Base-by-base conservation (phyloP, 2,888 invertebrate genomes). In the Fissipunctia ypsillon region DNA sequence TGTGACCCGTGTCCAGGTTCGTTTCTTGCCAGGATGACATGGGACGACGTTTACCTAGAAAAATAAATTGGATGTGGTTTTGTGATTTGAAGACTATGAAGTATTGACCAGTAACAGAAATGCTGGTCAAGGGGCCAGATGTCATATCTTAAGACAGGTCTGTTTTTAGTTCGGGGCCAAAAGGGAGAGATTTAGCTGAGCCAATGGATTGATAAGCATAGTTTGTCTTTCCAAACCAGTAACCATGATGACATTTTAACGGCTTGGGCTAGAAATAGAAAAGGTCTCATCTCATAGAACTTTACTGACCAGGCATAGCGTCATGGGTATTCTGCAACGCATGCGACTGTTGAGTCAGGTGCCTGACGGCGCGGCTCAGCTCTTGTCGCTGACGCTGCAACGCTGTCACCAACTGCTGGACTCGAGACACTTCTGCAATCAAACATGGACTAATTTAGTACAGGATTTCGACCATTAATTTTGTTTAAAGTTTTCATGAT, bases 21-120 rank as follows among this genome's bases (percentile, higher is more conserved):
- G 99, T 99, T 94, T 99, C 99, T 71, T 98, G 97, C 98, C 99
- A 99, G 0, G 97, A 97, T 3, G 97, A 97, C 63, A 97, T 97
- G 28, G 97, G 96, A 76, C 97, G 97, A 10, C 89, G 91, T 89
- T 94, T 94, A 9, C 91, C 93, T 93, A 80, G 0, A 81, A 84
- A 43, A 25, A 48, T 12, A 1, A 12, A 41, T 35, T 25, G 1
- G 19, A 3, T 16, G 43, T 22, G 4, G 14, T 48, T 31, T 14
- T 52, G 31, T 57, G 12, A 31, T 9, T 31, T 50, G 4, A 45
- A 22, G 5, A 31, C n/a, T 31, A n/a, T 48, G 6, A 31, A 64
- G n/a, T 6, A 50, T 31, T 31, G 19, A n/a, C n/a, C 35, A 64
- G n/a, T n/a, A n/a, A 35, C n/a, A 35, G 19, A n/a, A 52, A 50